These are phyloP conservation scores for Atractosteus spatula DNA, from an alignment of 2,113 vertebrate species.

Conservation along the genomic window DNA sequence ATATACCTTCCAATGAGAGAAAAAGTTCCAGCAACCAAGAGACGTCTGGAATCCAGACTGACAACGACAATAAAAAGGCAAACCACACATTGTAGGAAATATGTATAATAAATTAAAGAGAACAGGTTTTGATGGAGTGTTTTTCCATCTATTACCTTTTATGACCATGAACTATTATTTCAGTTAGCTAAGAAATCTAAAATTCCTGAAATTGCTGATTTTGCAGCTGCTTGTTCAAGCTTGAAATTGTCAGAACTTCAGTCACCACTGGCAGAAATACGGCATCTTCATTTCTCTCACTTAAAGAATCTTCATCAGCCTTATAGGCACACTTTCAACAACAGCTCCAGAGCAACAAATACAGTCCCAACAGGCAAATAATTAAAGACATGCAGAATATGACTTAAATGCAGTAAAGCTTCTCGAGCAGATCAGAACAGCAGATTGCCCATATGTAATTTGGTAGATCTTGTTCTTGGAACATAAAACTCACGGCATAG, in stretches of 20 bases:
- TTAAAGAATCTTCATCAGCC: slow-evolving; percentile 39
- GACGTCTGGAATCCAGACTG: neutral
- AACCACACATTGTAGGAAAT: too few relatives aligned
- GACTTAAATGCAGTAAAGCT: slow-evolving; percentile 28
- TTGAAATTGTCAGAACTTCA: slow-evolving; percentile 43
- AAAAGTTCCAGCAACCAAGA: too few relatives aligned
- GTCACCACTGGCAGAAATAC: slow-evolving; percentile 10
- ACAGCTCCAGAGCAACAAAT: slow-evolving; percentile 29
- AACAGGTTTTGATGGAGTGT: too few relatives aligned
- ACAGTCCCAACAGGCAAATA: slow-evolving; percentile 59
- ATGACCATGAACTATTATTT: neutral
- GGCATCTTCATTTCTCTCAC: slow-evolving; percentile 37
- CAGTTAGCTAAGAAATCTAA: slow-evolving; percentile 15
- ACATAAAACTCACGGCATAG: too few relatives aligned
- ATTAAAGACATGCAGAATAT: slow-evolving; percentile 55
- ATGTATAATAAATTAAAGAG: too few relatives aligned
- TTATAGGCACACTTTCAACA: slow-evolving; percentile 54
- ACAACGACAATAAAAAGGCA: neutral
- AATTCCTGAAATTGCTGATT: slow-evolving; percentile 9
- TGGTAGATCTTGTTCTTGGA: too few relatives aligned
- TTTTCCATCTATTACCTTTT: too few relatives aligned
- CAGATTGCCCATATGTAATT: too few relatives aligned
- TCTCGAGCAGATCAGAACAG: too few relatives aligned
- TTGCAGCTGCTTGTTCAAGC: slow-evolving; percentile 47
- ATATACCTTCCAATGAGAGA: too few relatives aligned